Evolutionary conservation across 1,140 invertebrate species (phyloP).

Genomic region (Diorhabda elongata): DNA sequence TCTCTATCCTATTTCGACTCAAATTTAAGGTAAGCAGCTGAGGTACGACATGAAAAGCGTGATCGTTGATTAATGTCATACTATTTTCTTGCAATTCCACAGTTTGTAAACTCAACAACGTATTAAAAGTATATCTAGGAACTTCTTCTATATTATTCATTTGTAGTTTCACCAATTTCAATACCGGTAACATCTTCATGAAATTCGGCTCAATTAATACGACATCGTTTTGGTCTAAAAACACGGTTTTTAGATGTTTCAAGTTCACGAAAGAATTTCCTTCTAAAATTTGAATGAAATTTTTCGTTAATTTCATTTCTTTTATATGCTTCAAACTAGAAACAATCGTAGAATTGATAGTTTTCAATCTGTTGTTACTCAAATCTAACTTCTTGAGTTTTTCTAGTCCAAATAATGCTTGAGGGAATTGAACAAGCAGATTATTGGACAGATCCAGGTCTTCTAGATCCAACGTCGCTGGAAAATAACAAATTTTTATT

Average conservation of each 20-base stretch:
- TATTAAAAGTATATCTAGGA: conserved; percentile 69
- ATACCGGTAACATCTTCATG: conserved; percentile 67
- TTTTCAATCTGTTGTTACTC: conserved; percentile 74
- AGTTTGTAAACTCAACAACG: conserved; percentile 67
- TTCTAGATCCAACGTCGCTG: conserved; percentile 59
- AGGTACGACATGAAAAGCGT: conserved; percentile 73
- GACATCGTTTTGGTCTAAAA: conserved; percentile 79
- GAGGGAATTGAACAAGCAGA: conserved; percentile 65
- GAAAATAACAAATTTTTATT: neutral
- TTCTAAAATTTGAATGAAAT: conserved; percentile 68
- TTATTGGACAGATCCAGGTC: conserved; percentile 76
- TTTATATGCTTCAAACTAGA: conserved; percentile 62
- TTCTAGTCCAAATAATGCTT: conserved; percentile 62
- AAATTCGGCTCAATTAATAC: conserved; percentile 71
- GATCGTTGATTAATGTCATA: conserved; percentile 59
- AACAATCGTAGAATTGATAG: conserved; percentile 62
- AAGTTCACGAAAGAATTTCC: conserved; percentile 70
- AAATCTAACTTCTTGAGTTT: conserved; percentile 69
- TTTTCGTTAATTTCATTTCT: conserved; percentile 66
- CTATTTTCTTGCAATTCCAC: conserved; percentile 80
- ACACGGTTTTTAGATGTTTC: conserved; percentile 64
- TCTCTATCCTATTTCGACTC: conserved; percentile 70
- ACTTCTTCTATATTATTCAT: conserved; percentile 69
- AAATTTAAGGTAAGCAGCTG: conserved; percentile 77
- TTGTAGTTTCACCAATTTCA: conserved; percentile 72